A percentile compares a stretch with the other conserved stretches of the same genome.
Evolutionary conservation across 2,888 invertebrate genomes (phyloP).

Genomic region (Hypomecis atomaria): DNA sequence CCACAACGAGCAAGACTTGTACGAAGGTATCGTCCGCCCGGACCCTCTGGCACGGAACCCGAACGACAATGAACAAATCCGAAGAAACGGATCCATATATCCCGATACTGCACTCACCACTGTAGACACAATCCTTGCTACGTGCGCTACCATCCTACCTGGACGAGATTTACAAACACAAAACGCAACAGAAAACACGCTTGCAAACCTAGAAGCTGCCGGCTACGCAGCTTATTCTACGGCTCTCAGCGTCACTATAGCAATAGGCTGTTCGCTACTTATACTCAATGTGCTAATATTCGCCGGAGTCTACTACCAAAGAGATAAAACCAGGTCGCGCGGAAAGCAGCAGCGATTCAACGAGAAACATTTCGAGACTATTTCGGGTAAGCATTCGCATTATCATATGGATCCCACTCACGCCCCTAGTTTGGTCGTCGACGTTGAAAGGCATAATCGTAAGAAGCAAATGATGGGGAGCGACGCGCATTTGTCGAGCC

Average conservation of each 20-base stretch:
- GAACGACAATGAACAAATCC: constrained; percentile 85
- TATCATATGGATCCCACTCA: constrained; percentile 91
- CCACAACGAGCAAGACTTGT: constrained; percentile 94
- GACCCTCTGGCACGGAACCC: constrained; percentile 90
- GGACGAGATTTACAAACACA: constrained; percentile 79
- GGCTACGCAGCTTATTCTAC: constrained; percentile 91
- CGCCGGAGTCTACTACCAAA: constrained; percentile 93
- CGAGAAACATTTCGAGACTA: constrained; percentile 89
- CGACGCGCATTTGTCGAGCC: constrained; percentile 81
- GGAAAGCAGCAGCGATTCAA: constrained; percentile 89
- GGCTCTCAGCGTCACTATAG: constrained; percentile 91
- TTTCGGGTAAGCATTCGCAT: constrained; percentile 91
- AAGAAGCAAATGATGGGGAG: constrained; percentile 78
- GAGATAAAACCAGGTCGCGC: constrained; percentile 88
- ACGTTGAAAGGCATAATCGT: constrained; percentile 87
- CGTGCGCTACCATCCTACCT: constrained; percentile 87
- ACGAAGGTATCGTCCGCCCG: constrained; percentile 94
- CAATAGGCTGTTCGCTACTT: constrained; percentile 91
- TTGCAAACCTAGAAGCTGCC: constrained; percentile 92
- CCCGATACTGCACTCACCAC: constrained; percentile 88
- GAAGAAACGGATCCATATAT: constrained; percentile 78
- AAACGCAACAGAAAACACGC: constrained; percentile 87
- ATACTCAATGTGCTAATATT: constrained; percentile 93
- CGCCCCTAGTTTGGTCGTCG: constrained; percentile 92
- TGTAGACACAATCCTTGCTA: constrained; percentile 88